phyloP scores from a whole-genome alignment of 2,888 invertebrate genomes.

The Chrysopilus asiliformis region DNA sequence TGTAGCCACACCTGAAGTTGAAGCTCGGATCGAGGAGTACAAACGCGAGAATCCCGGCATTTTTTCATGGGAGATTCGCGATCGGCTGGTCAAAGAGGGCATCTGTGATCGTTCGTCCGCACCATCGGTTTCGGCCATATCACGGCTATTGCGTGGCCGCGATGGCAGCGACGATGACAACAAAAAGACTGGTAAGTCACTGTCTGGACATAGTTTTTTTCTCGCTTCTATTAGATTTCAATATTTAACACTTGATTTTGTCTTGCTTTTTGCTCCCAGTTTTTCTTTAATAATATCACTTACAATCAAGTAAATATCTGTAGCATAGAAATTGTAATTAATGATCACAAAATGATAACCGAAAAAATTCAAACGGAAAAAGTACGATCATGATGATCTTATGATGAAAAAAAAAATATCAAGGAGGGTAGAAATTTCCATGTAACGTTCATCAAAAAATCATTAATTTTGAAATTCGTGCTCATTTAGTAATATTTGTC shows the following conservation, averaged over 20 bases:
- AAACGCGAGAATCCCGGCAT: slow-evolving; percentile 88
- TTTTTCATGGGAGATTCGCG: slow-evolving; percentile 90
- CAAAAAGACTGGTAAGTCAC: slow-evolving; percentile 16
- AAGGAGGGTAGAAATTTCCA: too few species aligned
- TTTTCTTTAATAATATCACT: not conserved
- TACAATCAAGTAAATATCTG: not conserved
- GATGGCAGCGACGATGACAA: slow-evolving; percentile 37
- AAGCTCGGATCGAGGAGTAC: slow-evolving; percentile 77
- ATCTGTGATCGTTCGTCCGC: slow-evolving; percentile 38
- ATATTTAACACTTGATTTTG: too few species aligned
- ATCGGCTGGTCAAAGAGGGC: slow-evolving; percentile 73
- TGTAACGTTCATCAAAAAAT: too few species aligned
- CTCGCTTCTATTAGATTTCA: too few species aligned
- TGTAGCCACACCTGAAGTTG: slow-evolving; percentile 87
- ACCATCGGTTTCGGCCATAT: slow-evolving; percentile 74
- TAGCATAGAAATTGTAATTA: slow-evolving; percentile 8
- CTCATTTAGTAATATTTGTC: too few species aligned
- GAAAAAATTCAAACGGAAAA: too few species aligned
- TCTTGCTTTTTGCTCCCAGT: not conserved
- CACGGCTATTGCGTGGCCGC: slow-evolving; percentile 58
- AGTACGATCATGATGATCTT: too few species aligned
- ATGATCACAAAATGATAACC: slow-evolving; percentile 13
- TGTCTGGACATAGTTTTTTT: too few species aligned
- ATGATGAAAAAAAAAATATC: too few species aligned
- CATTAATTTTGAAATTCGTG: too few species aligned